Base-by-base conservation (phyloP, 35 echinoderm and acorn worm genomes). In the Lytechinus pictus region DNA sequence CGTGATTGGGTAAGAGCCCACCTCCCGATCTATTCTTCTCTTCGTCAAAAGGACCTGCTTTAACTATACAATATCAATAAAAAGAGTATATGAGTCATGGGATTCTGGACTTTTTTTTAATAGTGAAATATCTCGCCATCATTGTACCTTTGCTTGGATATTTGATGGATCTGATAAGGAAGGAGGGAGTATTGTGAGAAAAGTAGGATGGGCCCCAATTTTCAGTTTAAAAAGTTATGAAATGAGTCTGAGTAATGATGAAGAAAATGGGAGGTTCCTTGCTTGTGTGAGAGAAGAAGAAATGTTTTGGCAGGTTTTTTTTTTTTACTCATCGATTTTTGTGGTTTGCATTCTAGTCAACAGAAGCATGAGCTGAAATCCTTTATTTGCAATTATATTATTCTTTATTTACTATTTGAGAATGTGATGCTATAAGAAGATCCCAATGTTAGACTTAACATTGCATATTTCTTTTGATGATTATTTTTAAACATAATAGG, bases 1-100 rank as follows among this genome's bases (percentile, higher is more conserved):
- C 66, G 66, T 79, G 66, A 79, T 79, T 79, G 66, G 66, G 19
- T 79, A 79, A 79, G 66, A 79, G 66, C 66, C 66, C 66, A 79
- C 66, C 66, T 79, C 66, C 66, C 8, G 66, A 79, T 79, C 66
- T 79, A 79, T 79, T 79, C 66, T 79, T 24, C 66, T 79, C 66
- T 6, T 79, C 66, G 8, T 79, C 66, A 79, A 79, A 79, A 16
- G 66, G 66, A 79, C 66, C 66, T 79, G 66, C 66, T 79, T 79
- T 79, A 44, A 16, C 66, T 14, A 79, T 79, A 79, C 66, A 79
- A 79, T 79, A 79, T 79, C 4, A 79, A 79, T 24, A 24, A 24
- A 79, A 79, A 79, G 66, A 79, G 21, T n/a, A 8, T 79, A 79
- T 79, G 66, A 79, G 66, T 79, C 66, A 79, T 79, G 66, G 66